Evolutionary conservation across 2,888 invertebrate genomes (phyloP).

Genomic region (Ephialtes manifestator): DNA sequence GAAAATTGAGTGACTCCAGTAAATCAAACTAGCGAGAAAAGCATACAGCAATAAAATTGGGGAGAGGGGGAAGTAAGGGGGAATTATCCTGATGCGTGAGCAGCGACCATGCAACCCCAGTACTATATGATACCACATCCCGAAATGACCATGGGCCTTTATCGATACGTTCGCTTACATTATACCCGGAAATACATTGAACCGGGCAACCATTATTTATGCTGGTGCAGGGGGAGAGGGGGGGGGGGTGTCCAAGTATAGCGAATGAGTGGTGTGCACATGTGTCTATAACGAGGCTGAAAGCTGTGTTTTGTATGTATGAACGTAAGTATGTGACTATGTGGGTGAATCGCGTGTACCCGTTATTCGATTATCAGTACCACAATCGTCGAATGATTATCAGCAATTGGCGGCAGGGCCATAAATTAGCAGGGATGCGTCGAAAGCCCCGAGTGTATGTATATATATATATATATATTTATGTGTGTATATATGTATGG

Average conservation of each 20-base stretch:
- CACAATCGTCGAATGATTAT: conserved; percentile 79
- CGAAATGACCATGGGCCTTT: conserved; percentile 69
- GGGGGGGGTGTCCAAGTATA: conserved; percentile 38
- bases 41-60: not conserved
- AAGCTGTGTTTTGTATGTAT: conserved; percentile 50
- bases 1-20: not conserved
- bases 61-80: not conserved
- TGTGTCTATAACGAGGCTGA: conserved; percentile 43
- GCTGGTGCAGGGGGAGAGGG: conserved; percentile 57
- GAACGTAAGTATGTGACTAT: conserved; percentile 69
- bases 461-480: no score
- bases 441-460: conserved; percentile 20
- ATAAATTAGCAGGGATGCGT: conserved; percentile 73
- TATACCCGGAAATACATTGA: conserved; percentile 74
- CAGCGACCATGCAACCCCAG: conserved; percentile 24
- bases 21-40: conserved; percentile 26
- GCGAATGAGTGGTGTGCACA: conserved; percentile 60
- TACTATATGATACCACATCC: conserved; percentile 51
- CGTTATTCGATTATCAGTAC: conserved; percentile 77
- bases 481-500: no score
- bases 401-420: conserved; percentile 75
- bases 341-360: conserved; percentile 71
- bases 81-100: not conserved
- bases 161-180: conserved; percentile 75
- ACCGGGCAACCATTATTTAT: conserved; percentile 70